phyloP scores from a whole-genome alignment of 2,797 vertebrate species.

The Novumbra hubbsi region DNA sequence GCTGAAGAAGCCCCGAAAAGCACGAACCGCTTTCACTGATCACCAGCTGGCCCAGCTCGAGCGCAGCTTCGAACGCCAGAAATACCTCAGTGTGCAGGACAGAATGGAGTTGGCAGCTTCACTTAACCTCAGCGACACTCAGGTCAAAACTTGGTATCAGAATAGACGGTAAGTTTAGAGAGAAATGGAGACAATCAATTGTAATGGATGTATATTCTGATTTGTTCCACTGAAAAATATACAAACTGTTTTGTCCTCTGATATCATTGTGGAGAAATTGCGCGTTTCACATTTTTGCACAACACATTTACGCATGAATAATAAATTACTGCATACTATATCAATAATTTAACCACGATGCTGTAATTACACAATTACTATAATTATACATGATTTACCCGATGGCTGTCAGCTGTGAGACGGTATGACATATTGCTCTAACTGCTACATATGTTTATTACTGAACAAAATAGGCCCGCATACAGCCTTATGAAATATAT shows the following conservation, averaged over 20 bases:
- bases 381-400: constrained; percentile 89
- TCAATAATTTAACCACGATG: constrained; percentile 91
- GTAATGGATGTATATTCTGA: background rate
- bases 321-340: constrained; percentile 86
- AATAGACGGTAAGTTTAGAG: constrained; percentile 85
- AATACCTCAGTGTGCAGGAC: constrained; percentile 98
- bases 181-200: background rate
- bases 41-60: constrained; percentile 96
- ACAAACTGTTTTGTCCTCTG: background rate
- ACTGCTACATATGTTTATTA: background rate
- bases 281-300: constrained; percentile 70
- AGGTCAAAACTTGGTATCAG: constrained; percentile 99
- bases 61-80: constrained; percentile 96
- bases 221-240: background rate
- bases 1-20: constrained; percentile 96
- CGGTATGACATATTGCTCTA: constrained; percentile 25
- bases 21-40: constrained; percentile 96
- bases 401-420: constrained; percentile 56
- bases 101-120: constrained; percentile 97
- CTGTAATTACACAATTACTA: constrained; percentile 95
- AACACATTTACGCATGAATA: constrained; percentile 84
- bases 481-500: background rate
- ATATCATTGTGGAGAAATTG: background rate
- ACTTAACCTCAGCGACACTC: constrained; percentile 97
- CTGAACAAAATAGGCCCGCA: background rate